Evolutionary conservation across 2,113 vertebrate species (phyloP).

Genomic region (Marcusenius ussheri): DNA sequence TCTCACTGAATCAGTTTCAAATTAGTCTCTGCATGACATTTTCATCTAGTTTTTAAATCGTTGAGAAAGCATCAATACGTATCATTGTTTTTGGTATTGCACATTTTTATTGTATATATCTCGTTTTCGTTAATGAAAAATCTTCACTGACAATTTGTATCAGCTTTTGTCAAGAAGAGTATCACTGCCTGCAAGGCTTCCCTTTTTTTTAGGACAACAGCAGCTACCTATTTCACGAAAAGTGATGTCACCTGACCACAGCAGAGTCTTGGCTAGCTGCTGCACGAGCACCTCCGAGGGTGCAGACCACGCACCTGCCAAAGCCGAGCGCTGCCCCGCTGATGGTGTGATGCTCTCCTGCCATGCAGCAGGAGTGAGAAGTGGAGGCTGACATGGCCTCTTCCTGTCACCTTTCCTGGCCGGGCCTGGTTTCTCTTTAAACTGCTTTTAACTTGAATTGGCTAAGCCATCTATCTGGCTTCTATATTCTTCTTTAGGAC

Average conservation of each 20-base stretch:
- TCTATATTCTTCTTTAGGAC: background rate
- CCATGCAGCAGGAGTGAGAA: background rate
- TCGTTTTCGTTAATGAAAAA: background rate
- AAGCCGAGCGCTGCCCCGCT: background rate
- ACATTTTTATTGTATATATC: background rate
- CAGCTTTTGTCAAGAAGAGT: background rate
- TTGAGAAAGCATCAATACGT: background rate
- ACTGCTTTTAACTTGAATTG: background rate
- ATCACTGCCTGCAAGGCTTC: background rate
- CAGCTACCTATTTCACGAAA: background rate
- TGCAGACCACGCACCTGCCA: background rate
- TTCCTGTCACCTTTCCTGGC: background rate
- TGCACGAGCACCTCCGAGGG: background rate
- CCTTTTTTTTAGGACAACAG: background rate
- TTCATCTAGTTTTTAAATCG: background rate
- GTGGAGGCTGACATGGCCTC: background rate
- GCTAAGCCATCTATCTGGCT: background rate
- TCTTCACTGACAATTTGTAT: background rate
- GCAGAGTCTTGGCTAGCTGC: background rate
- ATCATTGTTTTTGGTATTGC: background rate
- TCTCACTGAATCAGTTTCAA: background rate
- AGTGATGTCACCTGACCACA: background rate
- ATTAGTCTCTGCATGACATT: background rate
- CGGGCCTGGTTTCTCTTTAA: background rate
- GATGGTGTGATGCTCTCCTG: background rate